These are phyloP conservation scores for Apomyelois bistriatella DNA, from an alignment of 2,888 invertebrate genomes.

Conservation along the genomic window DNA sequence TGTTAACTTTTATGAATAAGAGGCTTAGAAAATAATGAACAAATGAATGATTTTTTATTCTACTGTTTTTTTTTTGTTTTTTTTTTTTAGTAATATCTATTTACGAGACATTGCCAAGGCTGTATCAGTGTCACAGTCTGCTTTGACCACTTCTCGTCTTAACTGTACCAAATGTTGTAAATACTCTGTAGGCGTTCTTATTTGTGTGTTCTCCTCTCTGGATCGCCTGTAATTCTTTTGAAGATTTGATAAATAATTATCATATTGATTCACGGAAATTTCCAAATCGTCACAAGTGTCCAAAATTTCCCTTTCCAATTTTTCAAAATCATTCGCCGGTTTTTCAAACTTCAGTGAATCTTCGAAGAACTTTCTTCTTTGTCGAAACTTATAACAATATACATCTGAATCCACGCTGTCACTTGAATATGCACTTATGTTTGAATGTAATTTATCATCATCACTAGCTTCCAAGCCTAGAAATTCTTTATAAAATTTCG, in stretches of 20 bases:
- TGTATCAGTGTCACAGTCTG: conserved; percentile 61
- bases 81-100: background rate
- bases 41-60: too few species aligned
- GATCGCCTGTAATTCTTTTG: conserved; percentile 24
- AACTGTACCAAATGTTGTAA: conserved; percentile 78
- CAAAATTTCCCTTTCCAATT: conserved; percentile 47
- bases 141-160: conserved; percentile 75
- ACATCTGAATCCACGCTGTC: conserved; percentile 28
- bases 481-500: conserved; percentile 44
- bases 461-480: conserved; percentile 33
- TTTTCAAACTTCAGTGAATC: conserved; percentile 28
- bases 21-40: too few species aligned
- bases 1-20: too few species aligned
- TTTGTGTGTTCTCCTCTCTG: conserved; percentile 15
- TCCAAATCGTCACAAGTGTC: conserved; percentile 57
- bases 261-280: conserved; percentile 48
- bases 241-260: conserved; percentile 43
- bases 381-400: conserved; percentile 27
- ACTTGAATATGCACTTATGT: conserved; percentile 31
- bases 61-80: too few species aligned
- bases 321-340: conserved; percentile 31
- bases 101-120: background rate
- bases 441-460: conserved; percentile 18
- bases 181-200: conserved; percentile 76
- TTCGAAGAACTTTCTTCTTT: conserved; percentile 31